These are phyloP conservation scores for Ennomos erosarius DNA, from an alignment of 2,888 invertebrate species.

Conservation along the genomic window DNA sequence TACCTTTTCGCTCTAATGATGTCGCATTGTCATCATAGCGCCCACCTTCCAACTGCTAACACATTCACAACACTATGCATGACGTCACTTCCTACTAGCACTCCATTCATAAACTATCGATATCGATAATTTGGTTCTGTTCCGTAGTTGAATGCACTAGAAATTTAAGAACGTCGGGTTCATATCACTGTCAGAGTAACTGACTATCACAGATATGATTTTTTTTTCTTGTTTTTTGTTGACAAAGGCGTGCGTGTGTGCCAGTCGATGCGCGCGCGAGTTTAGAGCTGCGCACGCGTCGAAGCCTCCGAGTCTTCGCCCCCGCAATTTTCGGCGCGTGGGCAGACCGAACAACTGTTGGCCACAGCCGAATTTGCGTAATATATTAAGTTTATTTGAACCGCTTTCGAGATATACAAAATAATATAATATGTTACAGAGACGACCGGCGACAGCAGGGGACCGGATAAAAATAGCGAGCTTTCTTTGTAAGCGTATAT, in stretches of 20 bases:
- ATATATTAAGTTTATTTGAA: conserved; percentile 58
- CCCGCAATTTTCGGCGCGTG: conserved; percentile 80
- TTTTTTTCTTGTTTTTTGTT: conserved; percentile 53
- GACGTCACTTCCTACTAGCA: conserved; percentile 80
- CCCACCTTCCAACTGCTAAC: conserved; percentile 63
- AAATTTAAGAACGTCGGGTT: conserved; percentile 44
- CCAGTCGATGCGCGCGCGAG: conserved; percentile 74
- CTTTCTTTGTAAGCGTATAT: conserved; percentile 82
- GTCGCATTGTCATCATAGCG: conserved; percentile 78
- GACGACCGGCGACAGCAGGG: conserved; percentile 77
- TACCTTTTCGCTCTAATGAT: conserved; percentile 81
- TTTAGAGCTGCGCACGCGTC: conserved; percentile 71
- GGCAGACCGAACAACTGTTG: conserved; percentile 67
- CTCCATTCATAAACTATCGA: conserved; percentile 78
- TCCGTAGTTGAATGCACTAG: conserved; percentile 56
- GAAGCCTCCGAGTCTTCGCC: conserved; percentile 78
- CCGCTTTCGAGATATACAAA: conserved; percentile 25
- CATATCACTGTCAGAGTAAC: conserved; percentile 43
- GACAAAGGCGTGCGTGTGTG: conserved; percentile 77
- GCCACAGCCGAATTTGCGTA: conserved; percentile 81
- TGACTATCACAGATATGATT: conserved; percentile 46
- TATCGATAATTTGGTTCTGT: conserved; percentile 50
- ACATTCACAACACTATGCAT: conserved; percentile 81
- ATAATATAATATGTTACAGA: conserved; percentile 26
- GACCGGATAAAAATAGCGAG: conserved; percentile 78